Evolutionary conservation across 2,888 invertebrate genomes (phyloP), one percentile per base, ranked within the genome.

Genomic region (Drosophila dives): DNA sequence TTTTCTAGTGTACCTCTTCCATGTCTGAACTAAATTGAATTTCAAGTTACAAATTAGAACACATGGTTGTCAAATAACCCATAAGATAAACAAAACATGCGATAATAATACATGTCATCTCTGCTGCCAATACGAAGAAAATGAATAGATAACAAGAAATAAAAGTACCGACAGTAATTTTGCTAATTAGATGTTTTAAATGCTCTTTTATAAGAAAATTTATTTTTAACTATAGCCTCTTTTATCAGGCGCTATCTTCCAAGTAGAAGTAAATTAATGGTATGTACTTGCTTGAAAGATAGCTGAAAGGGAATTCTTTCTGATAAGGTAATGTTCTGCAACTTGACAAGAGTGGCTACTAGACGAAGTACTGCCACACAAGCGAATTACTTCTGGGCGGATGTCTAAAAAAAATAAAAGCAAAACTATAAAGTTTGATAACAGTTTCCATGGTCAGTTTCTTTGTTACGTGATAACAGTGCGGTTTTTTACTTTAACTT

Each of bases 371-470:
- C 17, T 53, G 54, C 42, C 50, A 63, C 20, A 40, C 32, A n/a
- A 20, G 12, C 15, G 15, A 48, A 11, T 51, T 26, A 8, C 20
- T 42, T 56, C 20, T 26, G 11, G 29, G 60, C 70, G 75, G 63
- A 76, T 68, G 53, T 62, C 33, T 48, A 12, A 29, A n/a, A 65
- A 38, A 29, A 23, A 15, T 11, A 23, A n/a, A 48, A 40, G 49
- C 42, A 17, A 12, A 56, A 15, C 17, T 3, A 38, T 17, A 32
- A 29, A 8, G 26, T 36, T 15, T 36, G 77, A 76, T 80, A 80
- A 68, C 42, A 42, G 42, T 23, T 76, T 42, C 72, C 77, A 77
- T 65, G 70, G 71, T 60, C 77, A 77, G 77, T 77, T 77, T 49
- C 54, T 63, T 42, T 33, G 34, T 42, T 29, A 42, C n/a, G 48